Evolutionary conservation across 2,888 invertebrate species (phyloP).

Genomic region (Drosophila eohydei): DNA sequence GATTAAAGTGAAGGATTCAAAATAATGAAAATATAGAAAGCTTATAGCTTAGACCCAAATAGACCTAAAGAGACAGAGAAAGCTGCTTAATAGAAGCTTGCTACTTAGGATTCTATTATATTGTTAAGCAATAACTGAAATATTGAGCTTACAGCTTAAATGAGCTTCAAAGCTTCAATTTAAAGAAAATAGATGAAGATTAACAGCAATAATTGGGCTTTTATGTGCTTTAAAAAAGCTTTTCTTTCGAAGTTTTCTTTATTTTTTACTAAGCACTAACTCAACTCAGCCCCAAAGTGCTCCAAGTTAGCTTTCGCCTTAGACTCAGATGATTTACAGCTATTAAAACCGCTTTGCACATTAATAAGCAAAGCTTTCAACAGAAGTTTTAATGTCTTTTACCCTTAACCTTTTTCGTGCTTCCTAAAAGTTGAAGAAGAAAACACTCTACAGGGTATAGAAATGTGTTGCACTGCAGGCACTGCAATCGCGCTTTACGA

Average conservation of each 20-base stretch:
- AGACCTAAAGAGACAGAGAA: too few species aligned
- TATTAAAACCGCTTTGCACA: background rate
- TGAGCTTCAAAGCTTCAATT: too few species aligned
- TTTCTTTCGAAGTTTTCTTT: too few species aligned
- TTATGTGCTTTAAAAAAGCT: too few species aligned
- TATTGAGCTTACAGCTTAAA: too few species aligned
- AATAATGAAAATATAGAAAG: too few species aligned
- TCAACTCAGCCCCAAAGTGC: too few species aligned
- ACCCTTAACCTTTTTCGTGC: background rate
- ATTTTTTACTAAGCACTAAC: background rate
- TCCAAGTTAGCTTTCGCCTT: background rate
- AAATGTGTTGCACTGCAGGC: background rate
- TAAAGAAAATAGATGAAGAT: too few species aligned
- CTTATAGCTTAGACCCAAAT: too few species aligned
- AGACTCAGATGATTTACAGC: background rate
- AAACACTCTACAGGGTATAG: conserved; percentile 33
- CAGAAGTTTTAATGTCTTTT: background rate
- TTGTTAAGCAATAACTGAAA: too few species aligned
- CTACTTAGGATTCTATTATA: background rate
- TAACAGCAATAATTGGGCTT: too few species aligned
- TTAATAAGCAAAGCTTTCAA: background rate
- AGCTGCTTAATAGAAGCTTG: background rate
- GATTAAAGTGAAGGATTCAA: too few species aligned
- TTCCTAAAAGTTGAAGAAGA: background rate
- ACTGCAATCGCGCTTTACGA: conserved; percentile 1